Evolutionary conservation across 1,140 invertebrate species (phyloP), one percentile per base, ranked within the genome.

Genomic region (Drosophila bocqueti): DNA sequence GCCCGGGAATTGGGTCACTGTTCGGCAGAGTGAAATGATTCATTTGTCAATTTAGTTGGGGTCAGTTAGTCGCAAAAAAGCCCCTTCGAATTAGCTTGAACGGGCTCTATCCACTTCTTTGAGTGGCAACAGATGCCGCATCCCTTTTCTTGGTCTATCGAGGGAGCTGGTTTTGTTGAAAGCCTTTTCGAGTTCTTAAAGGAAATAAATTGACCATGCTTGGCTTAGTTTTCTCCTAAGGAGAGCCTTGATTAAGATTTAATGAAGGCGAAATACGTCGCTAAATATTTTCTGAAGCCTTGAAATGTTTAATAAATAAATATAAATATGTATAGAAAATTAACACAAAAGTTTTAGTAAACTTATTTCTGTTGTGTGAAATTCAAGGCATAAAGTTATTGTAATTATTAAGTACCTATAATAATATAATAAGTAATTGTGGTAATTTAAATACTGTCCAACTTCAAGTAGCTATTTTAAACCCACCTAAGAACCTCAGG

Each of bases 21-120:
- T 74, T 74, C 60, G 50, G 67, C 68, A 47, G 46, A 61, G 67
- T 61, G 69, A 73, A 73, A 73, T 61, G 68, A 73, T 61, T 61
- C 71, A 74, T 74, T 73, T 74, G 71, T 74, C 71, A 74, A 74
- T 61, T 74, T 52, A 49, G 67, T 29, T 45, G 68, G 71, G 71
- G 68, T 72, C 55, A 59, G n/a, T 61, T 73, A 40, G 71, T 34
- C 67, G 18, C 16, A 34, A 8, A 16, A 61, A 43, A 29, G 49
- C 11, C 26, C 24, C 29, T 6, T 52, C 26, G 34, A 54, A 66
- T 66, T 66, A 26, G 31, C 55, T 26, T 8, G 38, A 16, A 47
- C n/a, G 21, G 45, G 8, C 21, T 38, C 13, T 36, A 9, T 38
- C 21, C 36, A 2, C 4, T 24, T 26, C 4, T 10, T 21, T 36